Conservation (phyloP, 1,140 invertebrate species). For the Magallana angulata region DNA sequence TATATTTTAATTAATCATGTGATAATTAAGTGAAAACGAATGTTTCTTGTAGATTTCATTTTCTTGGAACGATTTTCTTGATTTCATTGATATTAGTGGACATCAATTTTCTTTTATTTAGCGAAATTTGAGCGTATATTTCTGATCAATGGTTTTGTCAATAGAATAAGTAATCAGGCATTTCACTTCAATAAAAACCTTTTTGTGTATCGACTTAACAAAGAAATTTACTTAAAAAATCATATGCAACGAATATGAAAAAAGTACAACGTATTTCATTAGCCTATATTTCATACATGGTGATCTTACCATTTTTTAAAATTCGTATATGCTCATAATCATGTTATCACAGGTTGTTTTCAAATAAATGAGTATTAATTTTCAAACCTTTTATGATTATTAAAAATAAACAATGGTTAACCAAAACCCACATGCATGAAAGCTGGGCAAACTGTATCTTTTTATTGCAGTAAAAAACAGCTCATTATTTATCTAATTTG, state of each 20-base stretch:
- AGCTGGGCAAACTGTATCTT: background rate
- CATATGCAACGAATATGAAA: too few species aligned
- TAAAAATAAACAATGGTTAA: slow-evolving; percentile 12
- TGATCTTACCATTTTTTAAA: background rate
- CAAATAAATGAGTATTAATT: slow-evolving; percentile 18
- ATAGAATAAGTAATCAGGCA: too few species aligned
- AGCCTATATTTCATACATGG: background rate
- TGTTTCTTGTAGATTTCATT: slow-evolving; percentile 3
- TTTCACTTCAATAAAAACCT: too few species aligned
- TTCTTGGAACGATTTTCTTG: background rate
- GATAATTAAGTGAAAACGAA: background rate
- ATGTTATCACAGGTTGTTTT: slow-evolving; percentile 17
- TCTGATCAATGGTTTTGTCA: too few species aligned
- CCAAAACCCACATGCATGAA: background rate
- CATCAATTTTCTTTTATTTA: too few species aligned
- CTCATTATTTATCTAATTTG: background rate
- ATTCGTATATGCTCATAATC: background rate
- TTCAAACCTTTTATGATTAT: background rate
- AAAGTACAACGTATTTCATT: too few species aligned
- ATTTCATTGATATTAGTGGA: too few species aligned
- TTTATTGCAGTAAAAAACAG: slow-evolving; percentile 6
- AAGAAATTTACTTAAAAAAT: too few species aligned
- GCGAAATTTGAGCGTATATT: too few species aligned
- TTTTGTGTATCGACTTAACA: too few species aligned
- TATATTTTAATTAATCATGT: slow-evolving; percentile 29